These are phyloP conservation scores for Cyphomyrmex costatus DNA, from an alignment of 1,140 invertebrate species.

Conservation along the genomic window DNA sequence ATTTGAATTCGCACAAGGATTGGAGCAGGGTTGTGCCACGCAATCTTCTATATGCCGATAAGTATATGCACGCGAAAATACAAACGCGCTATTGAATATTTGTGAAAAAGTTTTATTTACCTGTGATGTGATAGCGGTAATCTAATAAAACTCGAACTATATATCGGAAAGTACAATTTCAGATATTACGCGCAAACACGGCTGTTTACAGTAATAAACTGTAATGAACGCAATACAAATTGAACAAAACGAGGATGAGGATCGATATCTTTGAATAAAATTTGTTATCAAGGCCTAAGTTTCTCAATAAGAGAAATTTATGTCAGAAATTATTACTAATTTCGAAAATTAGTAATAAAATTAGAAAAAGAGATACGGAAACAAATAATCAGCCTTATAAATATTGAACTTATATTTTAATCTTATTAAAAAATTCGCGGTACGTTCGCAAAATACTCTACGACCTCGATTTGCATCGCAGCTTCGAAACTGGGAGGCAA, in stretches of 20 bases:
- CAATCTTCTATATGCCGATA: conserved; percentile 32
- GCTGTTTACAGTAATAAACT: conserved; percentile 26
- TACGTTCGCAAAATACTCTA: neutral
- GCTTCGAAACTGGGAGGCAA: conserved; percentile 12
- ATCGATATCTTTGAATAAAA: conserved; percentile 19
- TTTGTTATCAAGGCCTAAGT: neutral
- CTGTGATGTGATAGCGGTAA: conserved; percentile 35
- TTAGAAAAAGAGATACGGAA: neutral
- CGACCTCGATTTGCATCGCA: conserved; percentile 13
- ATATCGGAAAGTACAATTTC: conserved; percentile 13
- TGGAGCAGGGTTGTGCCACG: neutral
- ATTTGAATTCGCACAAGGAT: neutral
- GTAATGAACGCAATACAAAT: conserved; percentile 1
- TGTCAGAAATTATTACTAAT: too few species aligned
- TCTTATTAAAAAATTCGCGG: neutral
- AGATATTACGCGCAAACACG: conserved; percentile 22
- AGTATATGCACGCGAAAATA: conserved; percentile 20
- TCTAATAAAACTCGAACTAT: conserved; percentile 27
- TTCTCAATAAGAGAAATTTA: neutral
- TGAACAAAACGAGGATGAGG: neutral
- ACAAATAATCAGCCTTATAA: neutral
- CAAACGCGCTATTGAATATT: neutral
- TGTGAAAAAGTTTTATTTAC: conserved; percentile 45
- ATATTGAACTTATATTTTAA: neutral
- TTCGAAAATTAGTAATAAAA: neutral